Percentiles rank a stretch among this genome's conserved stretches.
phyloP scores from a whole-genome alignment of 1,140 invertebrate genomes.

The Hirudo medicinalis region DNA sequence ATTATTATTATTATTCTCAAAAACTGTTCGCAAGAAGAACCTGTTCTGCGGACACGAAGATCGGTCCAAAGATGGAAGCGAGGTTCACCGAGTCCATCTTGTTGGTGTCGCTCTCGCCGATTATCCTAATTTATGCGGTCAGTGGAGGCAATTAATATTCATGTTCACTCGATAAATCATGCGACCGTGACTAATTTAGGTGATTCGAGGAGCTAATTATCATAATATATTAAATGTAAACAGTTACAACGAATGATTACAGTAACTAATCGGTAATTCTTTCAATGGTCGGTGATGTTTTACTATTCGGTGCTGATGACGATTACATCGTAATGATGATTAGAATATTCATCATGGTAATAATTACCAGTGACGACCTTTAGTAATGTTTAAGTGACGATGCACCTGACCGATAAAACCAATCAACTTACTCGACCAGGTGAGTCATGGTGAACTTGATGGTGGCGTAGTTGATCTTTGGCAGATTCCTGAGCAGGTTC shows the following conservation, averaged over 20 bases:
- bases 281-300: too few species aligned
- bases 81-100: conserved; percentile 33
- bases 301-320: too few species aligned
- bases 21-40: background rate
- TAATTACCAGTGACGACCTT: too few species aligned
- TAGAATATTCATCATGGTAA: too few species aligned
- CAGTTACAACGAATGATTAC: too few species aligned
- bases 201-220: background rate
- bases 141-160: too few species aligned
- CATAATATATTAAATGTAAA: background rate
- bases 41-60: conserved; percentile 29
- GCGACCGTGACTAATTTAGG: background rate
- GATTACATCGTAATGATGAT: too few species aligned
- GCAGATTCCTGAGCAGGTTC: conserved; percentile 52
- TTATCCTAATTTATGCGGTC: conserved; percentile 28
- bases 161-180: too few species aligned
- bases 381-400: too few species aligned
- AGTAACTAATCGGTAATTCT: too few species aligned
- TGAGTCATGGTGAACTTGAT: conserved; percentile 62
- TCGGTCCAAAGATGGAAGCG: conserved; percentile 36
- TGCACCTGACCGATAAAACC: background rate
- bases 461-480: conserved; percentile 56
- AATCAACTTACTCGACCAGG: conserved; percentile 44
- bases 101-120: conserved; percentile 27
- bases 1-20: background rate